Evolutionary conservation across 2,797 vertebrate species (phyloP).

Genomic region (Momotus momota): DNA sequence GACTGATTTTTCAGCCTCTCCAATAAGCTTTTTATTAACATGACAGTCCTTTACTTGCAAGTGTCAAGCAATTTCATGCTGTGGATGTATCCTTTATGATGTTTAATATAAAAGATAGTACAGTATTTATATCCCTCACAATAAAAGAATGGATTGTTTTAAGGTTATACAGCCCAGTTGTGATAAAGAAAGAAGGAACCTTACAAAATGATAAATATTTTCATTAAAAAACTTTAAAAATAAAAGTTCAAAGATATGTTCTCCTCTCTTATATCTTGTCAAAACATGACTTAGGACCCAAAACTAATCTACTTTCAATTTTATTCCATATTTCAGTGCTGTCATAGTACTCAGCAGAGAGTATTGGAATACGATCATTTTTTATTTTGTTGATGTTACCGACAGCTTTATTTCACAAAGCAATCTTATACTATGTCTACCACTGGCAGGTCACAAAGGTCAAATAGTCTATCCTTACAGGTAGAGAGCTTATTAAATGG

Average conservation of each 20-base stretch:
- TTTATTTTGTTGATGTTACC: constrained; percentile 96
- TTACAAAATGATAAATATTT: constrained; percentile 88
- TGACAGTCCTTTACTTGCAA: constrained; percentile 70
- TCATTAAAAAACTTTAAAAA: constrained; percentile 89
- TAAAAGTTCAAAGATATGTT: constrained; percentile 86
- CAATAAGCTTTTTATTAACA: constrained; percentile 76
- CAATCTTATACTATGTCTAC: constrained; percentile 96
- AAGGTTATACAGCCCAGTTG: constrained; percentile 75
- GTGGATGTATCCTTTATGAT: constrained; percentile 70
- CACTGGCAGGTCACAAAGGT: constrained; percentile 91
- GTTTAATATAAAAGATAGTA: constrained; percentile 77
- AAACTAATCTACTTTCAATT: constrained; percentile 99
- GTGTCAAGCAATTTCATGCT: constrained; percentile 55
- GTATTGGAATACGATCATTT: constrained; percentile 91
- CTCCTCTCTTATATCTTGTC: constrained; percentile 89
- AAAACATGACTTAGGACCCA: constrained; percentile 95
- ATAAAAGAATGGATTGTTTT: constrained; percentile 81
- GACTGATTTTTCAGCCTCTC: constrained; percentile 72
- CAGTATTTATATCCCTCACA: constrained; percentile 79
- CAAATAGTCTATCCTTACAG: constrained; percentile 87
- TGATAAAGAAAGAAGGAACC: constrained; percentile 83
- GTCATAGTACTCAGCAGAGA: constrained; percentile 89
- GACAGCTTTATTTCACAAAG: constrained; percentile 99
- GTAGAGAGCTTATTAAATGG: constrained; percentile 88
- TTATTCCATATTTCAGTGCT: constrained; percentile 98